Conservation (phyloP, 1,140 invertebrate genomes). For the Charaxes varanes region DNA sequence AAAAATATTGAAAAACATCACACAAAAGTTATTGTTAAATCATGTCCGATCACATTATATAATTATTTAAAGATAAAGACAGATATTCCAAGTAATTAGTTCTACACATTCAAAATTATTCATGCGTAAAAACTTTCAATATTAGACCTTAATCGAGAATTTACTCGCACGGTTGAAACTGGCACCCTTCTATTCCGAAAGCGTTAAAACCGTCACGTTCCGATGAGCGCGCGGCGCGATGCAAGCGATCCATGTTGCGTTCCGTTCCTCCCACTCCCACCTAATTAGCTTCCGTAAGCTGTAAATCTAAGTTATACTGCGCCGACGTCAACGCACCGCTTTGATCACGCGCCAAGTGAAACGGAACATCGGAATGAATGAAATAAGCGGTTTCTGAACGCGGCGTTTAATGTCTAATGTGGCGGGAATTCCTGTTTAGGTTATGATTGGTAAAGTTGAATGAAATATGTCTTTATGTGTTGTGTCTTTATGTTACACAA, state of each 20-base stretch:
- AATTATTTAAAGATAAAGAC: no score
- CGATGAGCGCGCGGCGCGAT: conserved; percentile 33
- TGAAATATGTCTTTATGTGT: not conserved
- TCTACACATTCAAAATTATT: no score
- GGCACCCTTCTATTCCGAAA: conserved; percentile 2
- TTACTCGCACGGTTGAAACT: not conserved
- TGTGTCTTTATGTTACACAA: no score
- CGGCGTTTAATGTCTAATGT: conserved; percentile 53
- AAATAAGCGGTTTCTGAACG: conserved; percentile 47
- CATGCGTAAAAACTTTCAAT: no score
- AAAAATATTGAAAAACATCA: no score
- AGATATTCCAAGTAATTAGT: no score
- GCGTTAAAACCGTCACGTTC: conserved; percentile 34
- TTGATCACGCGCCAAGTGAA: conserved; percentile 52
- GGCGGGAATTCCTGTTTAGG: conserved; percentile 27
- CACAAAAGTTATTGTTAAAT: no score
- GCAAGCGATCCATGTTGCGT: conserved; percentile 32
- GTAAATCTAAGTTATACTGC: conserved; percentile 54
- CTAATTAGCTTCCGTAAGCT: conserved; percentile 66
- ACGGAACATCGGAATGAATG: conserved; percentile 38
- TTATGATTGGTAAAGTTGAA: conserved; percentile 8
- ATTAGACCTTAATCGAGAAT: no score
- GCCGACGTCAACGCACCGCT: conserved; percentile 46
- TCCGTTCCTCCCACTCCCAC: conserved; percentile 33
- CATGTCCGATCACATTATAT: no score